These are phyloP conservation scores for Volucella bombylans DNA, from an alignment of 2,888 invertebrate genomes.

Conservation along the genomic window DNA sequence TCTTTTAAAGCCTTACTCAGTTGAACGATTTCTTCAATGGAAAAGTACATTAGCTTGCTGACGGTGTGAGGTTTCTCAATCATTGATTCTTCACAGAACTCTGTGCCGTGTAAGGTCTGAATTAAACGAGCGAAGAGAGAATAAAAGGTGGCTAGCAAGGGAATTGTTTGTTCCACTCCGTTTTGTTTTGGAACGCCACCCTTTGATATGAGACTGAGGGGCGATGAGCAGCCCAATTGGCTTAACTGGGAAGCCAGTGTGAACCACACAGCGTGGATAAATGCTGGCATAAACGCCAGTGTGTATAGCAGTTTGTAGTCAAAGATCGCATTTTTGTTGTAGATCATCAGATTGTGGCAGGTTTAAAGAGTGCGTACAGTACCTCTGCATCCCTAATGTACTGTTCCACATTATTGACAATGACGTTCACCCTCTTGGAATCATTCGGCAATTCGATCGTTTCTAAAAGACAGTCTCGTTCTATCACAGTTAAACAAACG, in stretches of 20 bases:
- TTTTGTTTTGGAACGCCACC: conserved; percentile 84
- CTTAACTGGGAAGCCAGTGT: too few species aligned
- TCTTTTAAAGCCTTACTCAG: conserved; percentile 89
- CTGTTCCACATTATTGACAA: conserved; percentile 81
- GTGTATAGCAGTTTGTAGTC: too few species aligned
- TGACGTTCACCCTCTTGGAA: conserved; percentile 84
- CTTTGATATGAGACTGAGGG: conserved; percentile 81
- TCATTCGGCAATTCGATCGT: conserved; percentile 87
- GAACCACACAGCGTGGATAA: too few species aligned
- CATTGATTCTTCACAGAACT: conserved; percentile 87
- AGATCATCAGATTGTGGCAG: conserved; percentile 92
- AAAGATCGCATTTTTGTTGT: too few species aligned
- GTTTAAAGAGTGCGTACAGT: conserved; percentile 88
- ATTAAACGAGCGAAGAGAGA: conserved; percentile 90
- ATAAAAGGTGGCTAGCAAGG: conserved; percentile 92
- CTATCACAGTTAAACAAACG: conserved; percentile 76
- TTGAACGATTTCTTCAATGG: conserved; percentile 87
- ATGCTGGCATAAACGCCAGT: too few species aligned
- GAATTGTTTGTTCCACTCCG: conserved; percentile 86
- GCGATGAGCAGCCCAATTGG: too few species aligned
- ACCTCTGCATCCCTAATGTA: conserved; percentile 83
- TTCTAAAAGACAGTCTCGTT: too few species aligned
- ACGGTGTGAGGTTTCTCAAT: conserved; percentile 76
- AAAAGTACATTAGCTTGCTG: conserved; percentile 85
- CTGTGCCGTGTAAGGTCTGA: conserved; percentile 92